phyloP scores from a whole-genome alignment of 1,140 invertebrate genomes.

The Drosophila sulfurigaster region DNA sequence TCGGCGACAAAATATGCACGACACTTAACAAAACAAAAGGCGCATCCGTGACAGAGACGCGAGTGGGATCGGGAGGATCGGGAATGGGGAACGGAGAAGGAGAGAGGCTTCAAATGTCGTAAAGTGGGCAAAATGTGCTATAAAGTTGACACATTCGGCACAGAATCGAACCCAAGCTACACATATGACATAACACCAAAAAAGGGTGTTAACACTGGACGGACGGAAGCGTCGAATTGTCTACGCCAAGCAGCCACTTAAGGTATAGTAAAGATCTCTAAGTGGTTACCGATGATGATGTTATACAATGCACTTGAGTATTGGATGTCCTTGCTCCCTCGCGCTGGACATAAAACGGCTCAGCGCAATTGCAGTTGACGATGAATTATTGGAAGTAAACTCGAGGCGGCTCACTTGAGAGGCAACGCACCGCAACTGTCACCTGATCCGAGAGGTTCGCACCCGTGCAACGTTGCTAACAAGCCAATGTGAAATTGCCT shows the following conservation, averaged over 20 bases:
- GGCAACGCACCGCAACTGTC: conserved; percentile 78
- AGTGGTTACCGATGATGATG: conserved; percentile 58
- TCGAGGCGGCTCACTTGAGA: conserved; percentile 75
- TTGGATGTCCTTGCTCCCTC: conserved; percentile 32
- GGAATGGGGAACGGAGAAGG: conserved; percentile 4
- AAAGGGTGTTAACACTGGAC: conserved; percentile 64
- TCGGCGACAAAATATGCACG: conserved; percentile 44
- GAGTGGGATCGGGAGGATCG: background rate
- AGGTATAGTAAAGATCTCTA: conserved; percentile 42
- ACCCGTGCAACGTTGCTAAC: conserved; percentile 47
- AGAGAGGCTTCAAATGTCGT: conserved; percentile 59
- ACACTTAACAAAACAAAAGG: conserved; percentile 78
- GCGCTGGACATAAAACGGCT: conserved; percentile 66
- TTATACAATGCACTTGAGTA: conserved; percentile 60
- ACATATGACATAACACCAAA: conserved; percentile 59
- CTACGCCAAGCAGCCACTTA: conserved; percentile 63
- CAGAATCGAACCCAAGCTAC: conserved; percentile 36
- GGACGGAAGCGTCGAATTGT: conserved; percentile 84
- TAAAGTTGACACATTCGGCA: conserved; percentile 75
- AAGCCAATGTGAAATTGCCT: conserved; percentile 44
- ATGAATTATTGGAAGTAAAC: conserved; percentile 80
- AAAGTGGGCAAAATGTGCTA: conserved; percentile 73
- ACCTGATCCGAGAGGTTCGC: conserved; percentile 76
- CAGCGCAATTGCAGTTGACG: conserved; percentile 75
- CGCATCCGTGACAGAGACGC: conserved; percentile 35